A percentile compares a stretch with the other conserved stretches of the same genome.
Evolutionary conservation across 2,888 invertebrate genomes (phyloP).

Genomic region (Caenorhabditis uteleia): DNA sequence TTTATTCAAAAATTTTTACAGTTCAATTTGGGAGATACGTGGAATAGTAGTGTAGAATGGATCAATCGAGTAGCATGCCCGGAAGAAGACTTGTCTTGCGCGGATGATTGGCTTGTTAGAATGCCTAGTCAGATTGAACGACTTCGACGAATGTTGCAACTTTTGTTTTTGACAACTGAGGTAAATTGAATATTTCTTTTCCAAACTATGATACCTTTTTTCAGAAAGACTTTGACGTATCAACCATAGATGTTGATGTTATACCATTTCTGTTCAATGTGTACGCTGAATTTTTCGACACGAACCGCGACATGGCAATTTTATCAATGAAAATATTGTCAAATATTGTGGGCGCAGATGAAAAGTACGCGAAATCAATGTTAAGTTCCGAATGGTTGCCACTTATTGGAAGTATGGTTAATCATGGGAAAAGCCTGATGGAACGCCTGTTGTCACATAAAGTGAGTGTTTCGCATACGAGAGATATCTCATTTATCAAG

Average conservation of each 20-base stretch:
- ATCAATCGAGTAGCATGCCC: conserved; percentile 55
- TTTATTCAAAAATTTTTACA: conserved; percentile 7
- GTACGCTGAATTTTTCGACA: conserved; percentile 34
- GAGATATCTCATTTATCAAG: background rate
- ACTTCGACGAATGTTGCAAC: conserved; percentile 49
- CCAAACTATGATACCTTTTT: conserved; percentile 4
- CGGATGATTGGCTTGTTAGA: conserved; percentile 49
- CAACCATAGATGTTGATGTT: conserved; percentile 31
- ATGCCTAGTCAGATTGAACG: conserved; percentile 53
- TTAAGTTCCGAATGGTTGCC: conserved; percentile 56
- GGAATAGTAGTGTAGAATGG: conserved; percentile 59
- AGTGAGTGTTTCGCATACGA: conserved; percentile 24
- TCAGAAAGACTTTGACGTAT: conserved; percentile 32
- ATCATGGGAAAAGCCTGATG: conserved; percentile 48
- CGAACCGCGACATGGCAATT: conserved; percentile 32
- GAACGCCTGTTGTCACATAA: conserved; percentile 58
- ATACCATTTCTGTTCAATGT: conserved; percentile 42
- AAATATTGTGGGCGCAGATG: conserved; percentile 51
- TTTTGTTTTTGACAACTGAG: conserved; percentile 54
- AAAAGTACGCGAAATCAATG: conserved; percentile 52
- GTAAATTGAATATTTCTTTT: conserved; percentile 7
- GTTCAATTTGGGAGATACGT: conserved; percentile 58
- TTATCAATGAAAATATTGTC: conserved; percentile 57
- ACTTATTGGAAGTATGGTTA: conserved; percentile 50
- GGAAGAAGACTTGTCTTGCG: conserved; percentile 55